Percentiles rank a stretch among this genome's conserved stretches.
Evolutionary conservation across 2,797 vertebrate genomes (phyloP).

Genomic region (Rhinoraja longicauda): DNA sequence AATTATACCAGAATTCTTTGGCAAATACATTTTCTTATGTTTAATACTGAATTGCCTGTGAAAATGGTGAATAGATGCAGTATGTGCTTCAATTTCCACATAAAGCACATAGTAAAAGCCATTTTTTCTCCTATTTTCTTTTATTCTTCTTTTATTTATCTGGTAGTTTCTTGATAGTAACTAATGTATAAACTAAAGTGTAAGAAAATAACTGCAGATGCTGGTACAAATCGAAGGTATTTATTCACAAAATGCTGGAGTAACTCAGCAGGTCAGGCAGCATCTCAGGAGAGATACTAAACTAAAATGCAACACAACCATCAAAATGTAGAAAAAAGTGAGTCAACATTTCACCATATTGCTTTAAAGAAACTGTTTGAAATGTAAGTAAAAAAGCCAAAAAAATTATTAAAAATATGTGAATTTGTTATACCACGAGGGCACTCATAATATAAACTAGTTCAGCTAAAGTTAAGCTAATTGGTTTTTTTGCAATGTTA

Average conservation of each 20-base stretch:
- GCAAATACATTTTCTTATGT: neutral
- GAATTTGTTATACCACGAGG: constrained; percentile 42
- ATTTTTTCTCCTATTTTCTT: neutral
- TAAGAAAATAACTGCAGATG: no score
- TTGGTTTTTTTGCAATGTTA: constrained; percentile 80
- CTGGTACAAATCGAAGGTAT: no score
- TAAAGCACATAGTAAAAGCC: neutral
- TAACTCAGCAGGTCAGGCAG: no score
- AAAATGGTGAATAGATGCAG: neutral
- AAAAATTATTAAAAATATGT: neutral
- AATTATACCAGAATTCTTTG: neutral
- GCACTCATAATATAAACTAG: constrained; percentile 59
- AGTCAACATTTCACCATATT: neutral
- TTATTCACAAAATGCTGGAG: no score
- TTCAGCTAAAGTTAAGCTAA: constrained; percentile 83
- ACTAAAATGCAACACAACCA: neutral
- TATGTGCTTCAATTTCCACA: neutral
- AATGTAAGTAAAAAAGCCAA: neutral
- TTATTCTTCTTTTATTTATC: neutral
- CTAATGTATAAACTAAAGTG: neutral
- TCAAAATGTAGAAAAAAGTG: neutral
- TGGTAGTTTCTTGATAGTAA: neutral
- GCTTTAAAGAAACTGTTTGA: neutral
- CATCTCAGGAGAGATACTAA: no score
- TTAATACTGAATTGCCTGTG: neutral